These are phyloP conservation scores for Rhinoptilus africanus DNA, from an alignment of 2,113 vertebrate genomes.

Conservation along the genomic window DNA sequence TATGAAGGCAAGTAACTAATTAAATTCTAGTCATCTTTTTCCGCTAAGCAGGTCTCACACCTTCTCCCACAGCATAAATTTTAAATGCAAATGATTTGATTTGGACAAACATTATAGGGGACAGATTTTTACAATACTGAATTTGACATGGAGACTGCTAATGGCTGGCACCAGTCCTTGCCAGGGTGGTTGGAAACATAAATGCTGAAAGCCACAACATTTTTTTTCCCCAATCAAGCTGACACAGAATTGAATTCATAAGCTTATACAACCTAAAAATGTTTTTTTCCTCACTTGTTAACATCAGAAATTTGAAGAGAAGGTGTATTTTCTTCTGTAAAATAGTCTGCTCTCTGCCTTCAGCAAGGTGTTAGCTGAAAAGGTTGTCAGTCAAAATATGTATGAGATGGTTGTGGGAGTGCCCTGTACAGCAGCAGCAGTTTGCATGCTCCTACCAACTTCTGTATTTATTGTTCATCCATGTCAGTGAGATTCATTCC, in stretches of 20 bases:
- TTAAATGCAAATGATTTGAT: slow-evolving; percentile 29
- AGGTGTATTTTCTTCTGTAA: background rate
- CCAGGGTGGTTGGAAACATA: background rate
- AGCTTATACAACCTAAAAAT: background rate
- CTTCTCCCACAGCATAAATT: slow-evolving; percentile 37
- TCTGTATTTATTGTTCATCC: background rate
- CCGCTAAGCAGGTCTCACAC: background rate
- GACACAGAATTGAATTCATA: background rate
- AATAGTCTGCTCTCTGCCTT: background rate
- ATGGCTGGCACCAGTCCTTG: background rate
- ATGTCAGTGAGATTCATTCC: background rate
- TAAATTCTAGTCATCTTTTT: slow-evolving; percentile 33
- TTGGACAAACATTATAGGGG: background rate
- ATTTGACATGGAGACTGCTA: background rate
- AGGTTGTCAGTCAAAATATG: background rate
- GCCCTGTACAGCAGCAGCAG: background rate
- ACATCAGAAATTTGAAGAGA: background rate
- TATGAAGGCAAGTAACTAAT: background rate
- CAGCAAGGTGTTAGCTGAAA: background rate
- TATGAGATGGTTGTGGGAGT: background rate
- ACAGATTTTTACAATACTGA: slow-evolving; percentile 16
- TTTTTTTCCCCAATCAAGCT: background rate
- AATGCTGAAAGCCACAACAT: background rate
- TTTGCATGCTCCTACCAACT: background rate
- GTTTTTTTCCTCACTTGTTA: background rate